A percentile compares a stretch with the other conserved stretches of the same genome.
phyloP scores from a whole-genome alignment of 2,113 vertebrate genomes.

The Tyto alba region DNA sequence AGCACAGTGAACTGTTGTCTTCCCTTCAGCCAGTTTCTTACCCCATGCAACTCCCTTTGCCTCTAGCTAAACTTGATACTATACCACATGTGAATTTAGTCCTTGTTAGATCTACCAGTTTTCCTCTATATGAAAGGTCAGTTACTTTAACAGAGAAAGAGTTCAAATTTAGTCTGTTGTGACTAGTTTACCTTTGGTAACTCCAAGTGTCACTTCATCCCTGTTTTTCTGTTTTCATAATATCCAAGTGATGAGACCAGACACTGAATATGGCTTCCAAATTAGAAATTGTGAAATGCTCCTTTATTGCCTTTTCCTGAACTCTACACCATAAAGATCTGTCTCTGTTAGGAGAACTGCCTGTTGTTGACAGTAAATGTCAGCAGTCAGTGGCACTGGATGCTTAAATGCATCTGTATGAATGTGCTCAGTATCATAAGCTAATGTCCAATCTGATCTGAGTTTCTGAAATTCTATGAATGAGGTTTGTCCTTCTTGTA shows the following conservation, averaged over 20 bases:
- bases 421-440: neutral
- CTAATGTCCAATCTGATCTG: neutral
- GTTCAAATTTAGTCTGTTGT: neutral
- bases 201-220: neutral
- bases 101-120: neutral
- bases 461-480: neutral
- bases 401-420: neutral
- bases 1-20: neutral
- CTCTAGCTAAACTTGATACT: neutral
- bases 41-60: neutral
- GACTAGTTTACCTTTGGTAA: neutral
- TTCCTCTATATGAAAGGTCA: neutral
- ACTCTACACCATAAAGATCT: neutral
- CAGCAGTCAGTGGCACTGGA: neutral
- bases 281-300: neutral
- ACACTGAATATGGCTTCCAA: neutral
- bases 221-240: neutral
- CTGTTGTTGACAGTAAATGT: neutral
- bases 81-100: neutral
- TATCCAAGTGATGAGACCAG: neutral
- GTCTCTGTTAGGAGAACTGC: neutral
- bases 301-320: neutral
- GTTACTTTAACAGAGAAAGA: neutral
- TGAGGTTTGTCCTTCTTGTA: neutral
- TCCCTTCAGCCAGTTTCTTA: neutral